A percentile compares a stretch with the other conserved stretches of the same genome.
phyloP scores from a whole-genome alignment of 2,888 invertebrate species.

The Yponomeuta malinellus region DNA sequence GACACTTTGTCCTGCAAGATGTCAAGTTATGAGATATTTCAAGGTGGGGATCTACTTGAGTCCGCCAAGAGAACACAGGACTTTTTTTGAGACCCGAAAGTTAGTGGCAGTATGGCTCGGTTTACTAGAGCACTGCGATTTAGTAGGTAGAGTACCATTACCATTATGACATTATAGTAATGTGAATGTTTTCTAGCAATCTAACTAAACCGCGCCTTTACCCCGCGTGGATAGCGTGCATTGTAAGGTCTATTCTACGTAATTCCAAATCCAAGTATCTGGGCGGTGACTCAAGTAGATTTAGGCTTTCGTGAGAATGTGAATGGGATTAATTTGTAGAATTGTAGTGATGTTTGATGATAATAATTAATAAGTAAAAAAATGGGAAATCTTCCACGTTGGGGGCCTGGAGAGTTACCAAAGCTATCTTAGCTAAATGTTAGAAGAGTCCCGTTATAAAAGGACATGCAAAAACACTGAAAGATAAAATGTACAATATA shows the following conservation, averaged over 20 bases:
- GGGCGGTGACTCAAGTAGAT: background rate
- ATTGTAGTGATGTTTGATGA: too few species aligned
- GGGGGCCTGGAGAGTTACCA: background rate
- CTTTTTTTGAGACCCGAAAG: too few species aligned
- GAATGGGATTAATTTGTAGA: background rate
- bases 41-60: too few species aligned
- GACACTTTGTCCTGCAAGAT: slow-evolving; percentile 79
- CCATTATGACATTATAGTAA: background rate
- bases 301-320: background rate
- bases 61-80: too few species aligned
- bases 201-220: too few species aligned
- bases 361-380: too few species aligned
- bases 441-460: background rate
- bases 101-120: too few species aligned
- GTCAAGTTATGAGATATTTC: too few species aligned
- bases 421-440: background rate
- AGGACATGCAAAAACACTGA: background rate
- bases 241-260: background rate
- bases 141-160: too few species aligned
- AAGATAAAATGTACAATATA: background rate
- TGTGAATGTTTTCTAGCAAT: background rate
- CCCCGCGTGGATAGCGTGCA: too few species aligned
- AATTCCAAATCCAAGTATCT: background rate
- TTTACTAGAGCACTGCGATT: too few species aligned
- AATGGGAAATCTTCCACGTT: background rate